Conservation (phyloP, 1,140 invertebrate genomes). For the Lordiphosa mommai region DNA sequence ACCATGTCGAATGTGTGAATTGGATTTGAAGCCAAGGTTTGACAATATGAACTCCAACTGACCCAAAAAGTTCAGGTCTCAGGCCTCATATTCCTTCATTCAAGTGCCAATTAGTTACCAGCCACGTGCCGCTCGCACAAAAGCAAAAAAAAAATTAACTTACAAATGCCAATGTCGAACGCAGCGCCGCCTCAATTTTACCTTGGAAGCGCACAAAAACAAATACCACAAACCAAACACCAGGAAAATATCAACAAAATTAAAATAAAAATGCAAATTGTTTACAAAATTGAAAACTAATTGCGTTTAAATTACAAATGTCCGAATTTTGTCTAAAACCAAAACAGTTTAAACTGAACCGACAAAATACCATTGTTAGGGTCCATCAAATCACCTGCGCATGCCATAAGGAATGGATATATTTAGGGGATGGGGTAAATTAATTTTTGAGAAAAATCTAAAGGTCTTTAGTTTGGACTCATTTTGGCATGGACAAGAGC, state of each 20-base stretch:
- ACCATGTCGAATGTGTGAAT: slow-evolving; percentile 26
- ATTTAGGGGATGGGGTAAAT: no score
- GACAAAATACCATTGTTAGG: slow-evolving; percentile 14
- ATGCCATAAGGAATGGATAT: slow-evolving; percentile 13
- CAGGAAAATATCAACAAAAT: slow-evolving; percentile 36
- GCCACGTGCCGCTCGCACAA: slow-evolving; percentile 22
- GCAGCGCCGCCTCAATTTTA: slow-evolving; percentile 20
- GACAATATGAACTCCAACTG: slow-evolving; percentile 10
- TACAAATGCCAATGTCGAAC: slow-evolving; percentile 31
- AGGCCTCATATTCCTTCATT: slow-evolving; percentile 16
- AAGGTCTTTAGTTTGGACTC: no score
- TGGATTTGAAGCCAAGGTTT: slow-evolving; percentile 25
- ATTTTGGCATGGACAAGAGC: no score
- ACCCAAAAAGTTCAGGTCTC: slow-evolving; percentile 19
- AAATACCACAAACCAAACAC: slow-evolving; percentile 14
- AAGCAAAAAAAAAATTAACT: slow-evolving; percentile 35
- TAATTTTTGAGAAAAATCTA: no score
- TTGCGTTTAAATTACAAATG: slow-evolving; percentile 68
- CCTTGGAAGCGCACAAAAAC: slow-evolving; percentile 40
- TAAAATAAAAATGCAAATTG: slow-evolving; percentile 39
- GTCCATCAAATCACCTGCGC: slow-evolving; percentile 16
- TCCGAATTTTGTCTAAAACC: no score
- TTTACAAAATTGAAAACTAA: slow-evolving; percentile 62
- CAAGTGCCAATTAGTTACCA: slow-evolving; percentile 59
- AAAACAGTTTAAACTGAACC: slow-evolving; percentile 10